Evolutionary conservation across 2,888 invertebrate genomes (phyloP).

Genomic region (Macrosiphum euphorbiae): DNA sequence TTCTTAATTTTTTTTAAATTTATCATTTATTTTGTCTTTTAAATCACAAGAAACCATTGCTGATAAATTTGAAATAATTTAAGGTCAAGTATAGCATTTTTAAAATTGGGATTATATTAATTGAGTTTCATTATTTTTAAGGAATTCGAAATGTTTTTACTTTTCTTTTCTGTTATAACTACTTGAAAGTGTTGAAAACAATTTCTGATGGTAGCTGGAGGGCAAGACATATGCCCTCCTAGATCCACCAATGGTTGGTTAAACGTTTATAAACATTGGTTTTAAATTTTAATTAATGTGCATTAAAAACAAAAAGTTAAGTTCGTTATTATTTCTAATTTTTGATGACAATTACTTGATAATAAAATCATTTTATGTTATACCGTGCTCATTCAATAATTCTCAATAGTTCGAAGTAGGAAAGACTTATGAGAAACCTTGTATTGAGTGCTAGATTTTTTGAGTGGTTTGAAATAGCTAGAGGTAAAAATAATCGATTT

Average conservation of each 20-base stretch:
- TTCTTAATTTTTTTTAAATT: too few relatives aligned
- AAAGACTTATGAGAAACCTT: background rate
- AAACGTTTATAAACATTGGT: background rate
- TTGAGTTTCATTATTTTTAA: too few relatives aligned
- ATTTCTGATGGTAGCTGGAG: too few relatives aligned
- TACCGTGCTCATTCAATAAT: background rate
- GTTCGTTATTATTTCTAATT: background rate
- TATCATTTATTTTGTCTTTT: background rate
- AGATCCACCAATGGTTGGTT: background rate
- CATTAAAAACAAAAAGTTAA: background rate
- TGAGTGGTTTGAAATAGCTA: background rate
- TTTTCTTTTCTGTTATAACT: background rate
- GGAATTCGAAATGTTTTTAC: background rate
- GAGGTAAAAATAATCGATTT: too few relatives aligned
- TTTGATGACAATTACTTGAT: background rate
- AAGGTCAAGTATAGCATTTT: background rate
- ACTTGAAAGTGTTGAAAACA: too few relatives aligned
- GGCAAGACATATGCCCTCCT: background rate
- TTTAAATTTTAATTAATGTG: background rate
- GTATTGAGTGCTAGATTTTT: background rate
- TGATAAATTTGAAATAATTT: too few relatives aligned
- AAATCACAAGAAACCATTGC: background rate
- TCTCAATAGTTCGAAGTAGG: background rate
- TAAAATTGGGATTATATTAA: background rate
- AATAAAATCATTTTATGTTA: background rate